Conservation (phyloP, 92 coral and sea anemone species). For the Ricordea florida region DNA sequence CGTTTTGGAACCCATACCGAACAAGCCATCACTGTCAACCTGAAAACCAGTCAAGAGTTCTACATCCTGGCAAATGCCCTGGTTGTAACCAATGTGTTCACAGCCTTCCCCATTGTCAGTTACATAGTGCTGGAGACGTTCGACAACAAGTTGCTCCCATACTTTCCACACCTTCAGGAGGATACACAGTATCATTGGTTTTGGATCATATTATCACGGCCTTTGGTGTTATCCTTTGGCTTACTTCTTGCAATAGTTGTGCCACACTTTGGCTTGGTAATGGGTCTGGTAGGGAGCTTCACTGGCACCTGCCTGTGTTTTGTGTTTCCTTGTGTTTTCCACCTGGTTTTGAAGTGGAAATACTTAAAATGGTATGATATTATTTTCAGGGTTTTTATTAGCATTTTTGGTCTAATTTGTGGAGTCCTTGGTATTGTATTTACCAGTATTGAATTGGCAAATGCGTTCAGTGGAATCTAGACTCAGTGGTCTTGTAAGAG, state of each 20-base stretch:
- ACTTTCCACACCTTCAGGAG: constrained; percentile 67
- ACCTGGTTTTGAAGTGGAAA: constrained; percentile 78
- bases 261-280: constrained; percentile 78
- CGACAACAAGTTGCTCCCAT: constrained; percentile 64
- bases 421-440: constrained; percentile 77
- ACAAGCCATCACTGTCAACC: constrained; percentile 79
- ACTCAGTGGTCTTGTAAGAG: too few relatives aligned
- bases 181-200: constrained; percentile 68
- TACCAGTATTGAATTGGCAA: constrained; percentile 61
- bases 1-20: constrained; percentile 68
- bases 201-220: constrained; percentile 67
- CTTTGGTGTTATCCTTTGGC: constrained; percentile 64
- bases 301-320: constrained; percentile 82
- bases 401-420: constrained; percentile 61
- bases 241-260: constrained; percentile 73
- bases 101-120: constrained; percentile 73
- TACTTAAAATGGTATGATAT: constrained; percentile 72
- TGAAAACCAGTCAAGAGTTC: constrained; percentile 45
- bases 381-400: constrained; percentile 55
- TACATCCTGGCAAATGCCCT: constrained; percentile 65
- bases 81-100: constrained; percentile 73
- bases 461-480: constrained; percentile 12
- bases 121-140: constrained; percentile 69
- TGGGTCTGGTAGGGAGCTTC: constrained; percentile 85
- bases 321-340: constrained; percentile 74